Percentiles rank a stretch among this genome's conserved stretches.
Conservation (phyloP, 2,888 invertebrate species). For the Ochropacha duplaris region DNA sequence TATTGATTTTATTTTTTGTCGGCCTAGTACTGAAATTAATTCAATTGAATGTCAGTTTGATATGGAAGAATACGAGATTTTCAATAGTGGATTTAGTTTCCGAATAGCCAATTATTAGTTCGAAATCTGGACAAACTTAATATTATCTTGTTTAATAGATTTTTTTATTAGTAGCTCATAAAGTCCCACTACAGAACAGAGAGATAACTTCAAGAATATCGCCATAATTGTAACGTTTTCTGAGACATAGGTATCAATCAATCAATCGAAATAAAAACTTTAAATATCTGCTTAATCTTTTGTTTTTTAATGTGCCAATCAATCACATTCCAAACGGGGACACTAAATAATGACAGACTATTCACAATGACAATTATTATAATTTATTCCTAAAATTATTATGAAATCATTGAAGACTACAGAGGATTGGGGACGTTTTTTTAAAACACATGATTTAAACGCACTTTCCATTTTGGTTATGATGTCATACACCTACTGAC, state of each 20-base stretch:
- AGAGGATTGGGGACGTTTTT: neutral
- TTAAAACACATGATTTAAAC: neutral
- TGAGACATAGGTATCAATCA: too few species aligned
- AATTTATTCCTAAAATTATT: neutral
- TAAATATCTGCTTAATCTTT: neutral
- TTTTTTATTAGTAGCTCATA: too few species aligned
- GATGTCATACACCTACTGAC: neutral
- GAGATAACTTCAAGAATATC: too few species aligned
- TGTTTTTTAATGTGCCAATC: neutral
- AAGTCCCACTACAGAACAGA: too few species aligned
- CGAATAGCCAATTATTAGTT: too few species aligned
- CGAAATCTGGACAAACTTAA: too few species aligned
- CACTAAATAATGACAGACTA: neutral
- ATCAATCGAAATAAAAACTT: too few species aligned
- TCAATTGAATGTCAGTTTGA: neutral
- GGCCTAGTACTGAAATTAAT: neutral
- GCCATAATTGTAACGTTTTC: too few species aligned
- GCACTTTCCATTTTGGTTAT: neutral
- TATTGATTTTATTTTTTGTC: neutral
- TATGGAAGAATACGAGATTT: too few species aligned
- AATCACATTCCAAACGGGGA: neutral
- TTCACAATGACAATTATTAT: neutral
- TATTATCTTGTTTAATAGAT: too few species aligned
- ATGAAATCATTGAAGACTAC: neutral
- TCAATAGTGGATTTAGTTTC: too few species aligned